Base-by-base conservation (phyloP, 2,888 invertebrate species). In the Nephrocerus scutellatus region DNA sequence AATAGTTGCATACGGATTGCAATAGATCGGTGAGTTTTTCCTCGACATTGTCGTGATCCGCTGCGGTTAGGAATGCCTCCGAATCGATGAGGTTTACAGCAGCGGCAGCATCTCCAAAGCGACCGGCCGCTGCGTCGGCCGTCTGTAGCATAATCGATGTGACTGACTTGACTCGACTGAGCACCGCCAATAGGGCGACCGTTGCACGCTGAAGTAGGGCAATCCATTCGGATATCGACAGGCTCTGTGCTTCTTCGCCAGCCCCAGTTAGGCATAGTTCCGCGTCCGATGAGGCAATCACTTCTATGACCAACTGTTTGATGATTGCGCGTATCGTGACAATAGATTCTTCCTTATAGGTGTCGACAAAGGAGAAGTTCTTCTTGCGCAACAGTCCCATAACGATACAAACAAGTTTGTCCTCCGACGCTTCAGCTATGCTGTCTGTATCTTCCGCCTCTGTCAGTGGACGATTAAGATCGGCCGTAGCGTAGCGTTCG, bases 301-400 rank as follows among this genome's bases (percentile, higher is more conserved):
- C 77, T 70, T 91, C 90, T 54, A 91, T 87, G 29, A 90, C 75
- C 54, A 84, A 77, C 70, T 92, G 90, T 66, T 95, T 93, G 13
- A 93, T 80, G 32, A 86, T 77, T 21, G 92, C 82, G 63, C 90
- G 85, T 38, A 92, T 80, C 8, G 91, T 84, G 28, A 87, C 86
- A 51, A 85, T 83, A 15, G 91, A 84, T 71, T 97, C 96, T 54
- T 85, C 83, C 68, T 84, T 84, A 53, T 87, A 87, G 30, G 79
- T 77, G 51, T 86, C 88, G 41, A 96, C 77, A 66, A 97, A 96
- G 47, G 85, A 79, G 61, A 87, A 84, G 65, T 89, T 85, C 58
- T 84, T 84, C 56, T 88, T 80, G 30, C 93, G 74, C 41, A 96
- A 71, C 60, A 96, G 77, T 3, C 96, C 96, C 60, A 93, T 85